A percentile compares a stretch with the other conserved stretches of the same genome.
Conservation (phyloP, 2,113 vertebrate genomes). For the Silurus asotus region DNA sequence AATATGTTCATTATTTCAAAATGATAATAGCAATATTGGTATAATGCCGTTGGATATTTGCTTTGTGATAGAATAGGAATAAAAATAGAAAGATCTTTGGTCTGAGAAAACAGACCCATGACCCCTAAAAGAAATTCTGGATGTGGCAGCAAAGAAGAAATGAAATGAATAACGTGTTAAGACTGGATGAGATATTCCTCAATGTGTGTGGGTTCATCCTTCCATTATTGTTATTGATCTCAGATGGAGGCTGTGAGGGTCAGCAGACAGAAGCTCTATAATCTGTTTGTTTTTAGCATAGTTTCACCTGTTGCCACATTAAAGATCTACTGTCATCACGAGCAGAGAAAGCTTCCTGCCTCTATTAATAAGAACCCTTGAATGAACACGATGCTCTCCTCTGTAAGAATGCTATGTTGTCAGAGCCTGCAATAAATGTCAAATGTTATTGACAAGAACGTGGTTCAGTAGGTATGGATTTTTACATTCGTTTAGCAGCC, state of each 20-base stretch:
- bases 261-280: neutral
- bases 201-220: neutral
- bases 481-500: conserved; percentile 50
- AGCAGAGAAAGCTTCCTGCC: conserved; percentile 40
- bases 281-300: neutral
- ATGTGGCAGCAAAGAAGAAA: neutral
- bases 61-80: neutral
- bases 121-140: neutral
- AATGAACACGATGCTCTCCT: conserved; percentile 38
- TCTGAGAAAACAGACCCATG: neutral
- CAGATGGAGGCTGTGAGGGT: neutral
- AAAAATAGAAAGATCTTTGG: neutral
- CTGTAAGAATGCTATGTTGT: conserved; percentile 7
- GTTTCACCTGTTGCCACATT: conserved; percentile 28
- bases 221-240: neutral
- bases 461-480: conserved; percentile 50
- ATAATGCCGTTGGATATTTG: neutral
- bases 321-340: conserved; percentile 37
- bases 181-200: neutral
- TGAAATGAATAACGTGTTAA: neutral
- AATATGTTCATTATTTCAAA: neutral
- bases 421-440: conserved; percentile 52
- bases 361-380: conserved; percentile 27
- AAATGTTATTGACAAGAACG: conserved; percentile 44
- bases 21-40: neutral